These are phyloP conservation scores for Orthosia gracilis DNA, from an alignment of 2,888 invertebrate genomes.

Conservation along the genomic window DNA sequence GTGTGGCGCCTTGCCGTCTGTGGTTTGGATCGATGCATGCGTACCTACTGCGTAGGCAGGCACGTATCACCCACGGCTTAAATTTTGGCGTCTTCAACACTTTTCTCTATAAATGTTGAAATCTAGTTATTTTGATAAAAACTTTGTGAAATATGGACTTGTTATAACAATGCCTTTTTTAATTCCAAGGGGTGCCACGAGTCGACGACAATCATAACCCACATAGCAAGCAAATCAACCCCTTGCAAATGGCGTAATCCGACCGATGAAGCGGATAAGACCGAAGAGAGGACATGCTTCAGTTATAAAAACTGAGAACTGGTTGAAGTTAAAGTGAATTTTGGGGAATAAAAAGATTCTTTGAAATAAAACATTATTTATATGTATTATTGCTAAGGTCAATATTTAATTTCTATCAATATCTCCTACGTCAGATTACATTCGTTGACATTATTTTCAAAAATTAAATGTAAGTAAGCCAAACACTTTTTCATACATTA, in stretches of 20 bases:
- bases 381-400: conserved; percentile 91
- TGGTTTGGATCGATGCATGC: conserved; percentile 58
- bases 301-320: conserved; percentile 3
- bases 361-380: conserved; percentile 82
- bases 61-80: conserved; percentile 31
- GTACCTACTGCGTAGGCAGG: conserved; percentile 49
- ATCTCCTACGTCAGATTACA: conserved; percentile 91
- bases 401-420: conserved; percentile 91
- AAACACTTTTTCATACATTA: conserved; percentile 87
- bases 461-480: conserved; percentile 90
- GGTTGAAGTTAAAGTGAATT: background rate
- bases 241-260: conserved; percentile 47
- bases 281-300: conserved; percentile 22
- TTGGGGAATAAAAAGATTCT: conserved; percentile 7
- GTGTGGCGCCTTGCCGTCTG: conserved; percentile 62
- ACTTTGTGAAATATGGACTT: background rate
- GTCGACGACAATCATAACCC: conserved; percentile 19
- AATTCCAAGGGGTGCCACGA: background rate
- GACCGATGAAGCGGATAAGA: conserved; percentile 23
- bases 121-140: background rate
- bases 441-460: conserved; percentile 91
- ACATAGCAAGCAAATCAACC: conserved; percentile 29
- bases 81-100: conserved; percentile 24
- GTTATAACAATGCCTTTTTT: conserved; percentile 14
- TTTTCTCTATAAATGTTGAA: conserved; percentile 5